Evolutionary conservation across 2,113 vertebrate genomes (phyloP).

Genomic region (Python bivittatus): DNA sequence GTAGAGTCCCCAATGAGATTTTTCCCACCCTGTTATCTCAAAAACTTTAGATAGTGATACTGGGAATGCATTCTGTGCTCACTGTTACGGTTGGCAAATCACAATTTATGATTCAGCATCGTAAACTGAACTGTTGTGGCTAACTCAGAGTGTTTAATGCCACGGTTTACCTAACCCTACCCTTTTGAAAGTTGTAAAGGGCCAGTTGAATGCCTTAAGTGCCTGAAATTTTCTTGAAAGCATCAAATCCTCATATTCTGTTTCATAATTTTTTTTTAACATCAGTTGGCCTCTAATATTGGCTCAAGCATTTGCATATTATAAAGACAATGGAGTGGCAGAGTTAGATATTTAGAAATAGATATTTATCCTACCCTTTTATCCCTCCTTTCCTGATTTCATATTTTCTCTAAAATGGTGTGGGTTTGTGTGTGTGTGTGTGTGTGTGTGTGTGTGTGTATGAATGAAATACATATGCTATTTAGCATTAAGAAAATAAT

Average conservation of each 20-base stretch:
- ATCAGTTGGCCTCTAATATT: neutral
- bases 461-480: neutral
- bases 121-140: neutral
- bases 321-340: neutral
- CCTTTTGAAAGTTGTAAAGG: neutral
- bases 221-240: neutral
- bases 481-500: conserved; percentile 13
- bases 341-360: neutral
- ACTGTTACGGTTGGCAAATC: neutral
- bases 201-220: neutral
- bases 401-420: neutral
- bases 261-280: neutral
- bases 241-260: neutral
- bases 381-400: neutral
- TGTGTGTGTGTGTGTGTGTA: neutral
- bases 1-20: neutral
- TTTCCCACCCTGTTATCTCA: neutral
- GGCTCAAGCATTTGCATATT: neutral
- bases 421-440: neutral
- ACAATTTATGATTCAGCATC: neutral
- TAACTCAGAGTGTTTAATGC: neutral
- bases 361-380: neutral
- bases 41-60: neutral
- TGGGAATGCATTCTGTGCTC: neutral
- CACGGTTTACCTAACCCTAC: neutral